A percentile compares a stretch with the other conserved stretches of the same genome.
These are phyloP conservation scores for Tethea ocularis DNA, from an alignment of 2,888 invertebrate species.

Conservation along the genomic window DNA sequence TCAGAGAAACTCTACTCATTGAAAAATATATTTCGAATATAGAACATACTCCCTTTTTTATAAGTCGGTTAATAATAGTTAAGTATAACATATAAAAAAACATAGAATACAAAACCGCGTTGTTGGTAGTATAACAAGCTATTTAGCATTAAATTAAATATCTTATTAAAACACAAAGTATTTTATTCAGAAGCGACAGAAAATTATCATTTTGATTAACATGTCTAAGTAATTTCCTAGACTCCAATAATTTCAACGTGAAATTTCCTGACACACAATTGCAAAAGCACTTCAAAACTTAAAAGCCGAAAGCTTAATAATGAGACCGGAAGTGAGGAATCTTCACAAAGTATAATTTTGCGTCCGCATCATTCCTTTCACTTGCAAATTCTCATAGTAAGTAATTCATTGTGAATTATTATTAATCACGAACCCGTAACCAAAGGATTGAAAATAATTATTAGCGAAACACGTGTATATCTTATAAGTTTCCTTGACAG, in stretches of 20 bases:
- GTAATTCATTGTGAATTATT: slow-evolving; percentile 51
- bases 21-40: too few species aligned
- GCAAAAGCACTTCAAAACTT: slow-evolving; percentile 7
- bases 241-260: neutral
- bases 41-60: too few species aligned
- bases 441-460: slow-evolving; percentile 44
- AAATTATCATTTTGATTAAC: neutral
- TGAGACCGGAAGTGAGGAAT: slow-evolving; percentile 7
- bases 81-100: too few species aligned
- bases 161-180: neutral
- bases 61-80: too few species aligned
- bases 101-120: too few species aligned
- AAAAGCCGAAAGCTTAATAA: slow-evolving; percentile 2
- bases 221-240: neutral
- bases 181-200: neutral
- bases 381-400: slow-evolving; percentile 37
- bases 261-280: neutral
- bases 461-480: too few species aligned
- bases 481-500: too few species aligned
- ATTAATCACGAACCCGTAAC: slow-evolving; percentile 39
- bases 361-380: slow-evolving; percentile 28
- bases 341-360: slow-evolving; percentile 16
- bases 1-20: too few species aligned
- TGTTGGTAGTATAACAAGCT: too few species aligned
- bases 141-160: too few species aligned